phyloP scores from a whole-genome alignment of 2,888 invertebrate species.

The Brachyopa scutellaris region DNA sequence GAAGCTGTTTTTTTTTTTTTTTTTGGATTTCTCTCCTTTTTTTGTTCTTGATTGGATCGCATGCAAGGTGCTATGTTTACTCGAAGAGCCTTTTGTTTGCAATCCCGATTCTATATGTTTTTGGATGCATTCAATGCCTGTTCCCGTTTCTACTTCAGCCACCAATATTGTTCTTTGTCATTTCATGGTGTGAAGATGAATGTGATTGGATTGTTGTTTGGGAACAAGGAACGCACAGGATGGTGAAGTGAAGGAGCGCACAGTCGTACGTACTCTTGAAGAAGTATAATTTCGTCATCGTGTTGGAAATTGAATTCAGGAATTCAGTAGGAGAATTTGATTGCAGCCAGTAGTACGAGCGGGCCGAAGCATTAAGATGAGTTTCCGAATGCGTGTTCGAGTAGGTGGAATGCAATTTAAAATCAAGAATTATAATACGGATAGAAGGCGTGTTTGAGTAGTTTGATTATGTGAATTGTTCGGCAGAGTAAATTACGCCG shows the following conservation, averaged over 20 bases:
- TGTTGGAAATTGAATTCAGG: constrained; percentile 66
- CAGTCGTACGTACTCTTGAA: not conserved
- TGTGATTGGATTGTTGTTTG: constrained; percentile 65
- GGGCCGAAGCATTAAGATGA: constrained; percentile 52
- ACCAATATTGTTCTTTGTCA: constrained; percentile 64
- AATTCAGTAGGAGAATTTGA: constrained; percentile 49
- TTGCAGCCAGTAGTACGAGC: not conserved
- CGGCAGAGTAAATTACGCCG: constrained; percentile 37
- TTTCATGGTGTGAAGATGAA: constrained; percentile 65
- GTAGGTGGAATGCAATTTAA: constrained; percentile 65
- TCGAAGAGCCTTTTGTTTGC: constrained; percentile 61
- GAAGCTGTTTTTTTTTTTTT: not conserved
- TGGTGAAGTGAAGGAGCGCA: constrained; percentile 12
- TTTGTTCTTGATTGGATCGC: constrained; percentile 62
- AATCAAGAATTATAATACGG: constrained; percentile 54
- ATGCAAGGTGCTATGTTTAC: constrained; percentile 62
- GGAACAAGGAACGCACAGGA: not conserved
- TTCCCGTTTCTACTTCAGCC: not conserved
- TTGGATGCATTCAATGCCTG: constrained; percentile 39
- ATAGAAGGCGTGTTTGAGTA: constrained; percentile 63
- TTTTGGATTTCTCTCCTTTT: not conserved
- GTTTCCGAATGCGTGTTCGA: constrained; percentile 51
- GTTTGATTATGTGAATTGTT: constrained; percentile 63
- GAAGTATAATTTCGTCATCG: constrained; percentile 54
- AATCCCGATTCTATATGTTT: constrained; percentile 24